A percentile compares a stretch with the other conserved stretches of the same genome.
Conservation (phyloP, 2,113 vertebrate species). For the Tautogolabrus adspersus region DNA sequence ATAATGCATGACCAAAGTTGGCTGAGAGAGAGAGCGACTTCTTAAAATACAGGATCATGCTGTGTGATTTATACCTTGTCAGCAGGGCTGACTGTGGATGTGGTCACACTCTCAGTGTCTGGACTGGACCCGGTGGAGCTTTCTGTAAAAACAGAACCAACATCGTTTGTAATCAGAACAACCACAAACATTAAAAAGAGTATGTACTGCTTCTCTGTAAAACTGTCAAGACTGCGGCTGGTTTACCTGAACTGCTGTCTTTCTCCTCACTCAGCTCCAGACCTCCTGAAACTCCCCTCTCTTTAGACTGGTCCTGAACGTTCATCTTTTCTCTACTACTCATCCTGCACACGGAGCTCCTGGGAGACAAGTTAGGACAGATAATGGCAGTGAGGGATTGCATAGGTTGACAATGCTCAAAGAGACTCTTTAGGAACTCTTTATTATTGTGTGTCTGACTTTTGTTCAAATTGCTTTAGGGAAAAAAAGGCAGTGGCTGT, state of each 20-base stretch:
- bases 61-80: conserved; percentile 68
- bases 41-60: rapidly evolving
- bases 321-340: conserved; percentile 93
- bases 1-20: neutral
- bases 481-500: too few species aligned
- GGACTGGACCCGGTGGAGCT: conserved; percentile 74
- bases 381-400: neutral
- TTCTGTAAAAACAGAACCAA: conserved; percentile 56
- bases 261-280: conserved; percentile 85
- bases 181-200: neutral
- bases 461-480: too few species aligned
- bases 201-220: neutral
- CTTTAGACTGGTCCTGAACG: conserved; percentile 92
- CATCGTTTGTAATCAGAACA: neutral
- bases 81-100: conserved; percentile 61
- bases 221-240: neutral
- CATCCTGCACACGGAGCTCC: conserved; percentile 91
- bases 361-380: conserved; percentile 47
- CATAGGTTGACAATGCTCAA: too few species aligned
- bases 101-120: conserved; percentile 71
- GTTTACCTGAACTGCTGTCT: conserved; percentile 79
- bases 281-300: conserved; percentile 85
- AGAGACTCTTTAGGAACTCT: neutral
- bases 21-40: neutral
- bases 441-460: neutral